Conservation (phyloP, 2,888 invertebrate genomes). For the Aplocera efformata region DNA sequence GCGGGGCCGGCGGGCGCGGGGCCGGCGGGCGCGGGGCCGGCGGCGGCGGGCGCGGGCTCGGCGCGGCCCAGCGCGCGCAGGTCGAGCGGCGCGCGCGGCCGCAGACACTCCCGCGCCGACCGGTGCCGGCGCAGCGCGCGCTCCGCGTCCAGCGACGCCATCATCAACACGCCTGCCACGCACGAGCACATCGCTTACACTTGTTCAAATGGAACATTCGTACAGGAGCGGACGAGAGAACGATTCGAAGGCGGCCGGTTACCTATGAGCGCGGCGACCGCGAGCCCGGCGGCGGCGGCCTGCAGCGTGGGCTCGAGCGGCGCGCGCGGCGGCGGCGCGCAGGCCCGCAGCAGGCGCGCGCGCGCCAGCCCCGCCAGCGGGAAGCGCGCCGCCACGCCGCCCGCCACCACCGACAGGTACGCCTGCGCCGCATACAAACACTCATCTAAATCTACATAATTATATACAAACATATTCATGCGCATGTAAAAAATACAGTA, state of each 20-base stretch:
- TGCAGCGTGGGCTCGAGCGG: conserved; percentile 75
- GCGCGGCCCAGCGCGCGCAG: conserved; percentile 32
- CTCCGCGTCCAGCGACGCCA: conserved; percentile 49
- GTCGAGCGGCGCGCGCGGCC: conserved; percentile 40
- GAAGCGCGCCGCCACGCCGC: conserved; percentile 38
- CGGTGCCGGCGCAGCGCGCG: conserved; percentile 39
- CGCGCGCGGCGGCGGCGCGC: conserved; percentile 64
- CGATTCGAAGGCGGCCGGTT: too few relatives aligned
- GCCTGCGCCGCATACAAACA: too few relatives aligned
- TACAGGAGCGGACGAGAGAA: too few relatives aligned
- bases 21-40: conserved; percentile 21
- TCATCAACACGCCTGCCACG: conserved; percentile 60
- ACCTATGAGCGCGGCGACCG: conserved; percentile 63
- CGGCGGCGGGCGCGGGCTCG: conserved; percentile 24
- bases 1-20: conserved; percentile 33
- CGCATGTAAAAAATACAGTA: too few relatives aligned
- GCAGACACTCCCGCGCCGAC: conserved; percentile 34
- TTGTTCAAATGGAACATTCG: too few relatives aligned
- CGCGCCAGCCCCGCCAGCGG: conserved; percentile 35
- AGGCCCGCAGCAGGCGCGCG: conserved; percentile 38
- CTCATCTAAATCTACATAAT: too few relatives aligned
- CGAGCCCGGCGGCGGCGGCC: conserved; percentile 61
- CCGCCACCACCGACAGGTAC: conserved; percentile 33
- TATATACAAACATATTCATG: too few relatives aligned
- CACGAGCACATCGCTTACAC: conserved; percentile 40